Evolutionary conservation across 1,140 invertebrate species (phyloP), one percentile per base, ranked within the genome.

Genomic region (Papilio aristodemus): DNA sequence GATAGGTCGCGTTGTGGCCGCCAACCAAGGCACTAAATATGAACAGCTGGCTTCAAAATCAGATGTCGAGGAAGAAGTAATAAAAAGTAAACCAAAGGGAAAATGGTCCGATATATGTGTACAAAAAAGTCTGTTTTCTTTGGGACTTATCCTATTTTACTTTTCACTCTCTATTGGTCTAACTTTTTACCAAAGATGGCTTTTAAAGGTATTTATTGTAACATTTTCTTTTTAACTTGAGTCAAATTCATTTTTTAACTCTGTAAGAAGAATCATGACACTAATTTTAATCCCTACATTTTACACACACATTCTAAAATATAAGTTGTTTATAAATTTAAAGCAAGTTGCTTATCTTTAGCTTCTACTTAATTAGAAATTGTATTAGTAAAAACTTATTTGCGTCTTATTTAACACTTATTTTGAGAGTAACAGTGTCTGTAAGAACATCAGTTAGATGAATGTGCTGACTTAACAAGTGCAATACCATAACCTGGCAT

Each of bases 181-280:
- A n/a, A 99, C 97, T 14, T 99, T 99, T 92, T 99, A 99, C 86
- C 97, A 99, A 86, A 95, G 98, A 94, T 96, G 96, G 94, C 94
- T 99, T 72, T 94, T 97, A 72, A 95, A 96, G 92, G 97, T 98
- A 92, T 93, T 92, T 64, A 39, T 69, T 70, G 38, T 71, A 54
- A 64, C 38, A 68, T 32, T 43, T 17, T 46, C 19, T 57, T 38
- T 9, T 17, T 11, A 54, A 22, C 22, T 54, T 22, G 4, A 54
- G 22, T 41, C 38, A 10, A 3, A 41, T 41, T 11, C 13, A 41
- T 8, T 50, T n/a, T n/a, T n/a, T n/a, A n/a, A n/a, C n/a, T n/a
- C n/a, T n/a, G n/a, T n/a, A n/a, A n/a, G n/a, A n/a, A n/a, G n/a
- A n/a, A n/a, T n/a, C n/a, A n/a, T n/a, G n/a, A n/a, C n/a, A n/a